Conservation (phyloP, 2,797 vertebrate genomes). For the Xiphorhynchus erythropygius region DNA sequence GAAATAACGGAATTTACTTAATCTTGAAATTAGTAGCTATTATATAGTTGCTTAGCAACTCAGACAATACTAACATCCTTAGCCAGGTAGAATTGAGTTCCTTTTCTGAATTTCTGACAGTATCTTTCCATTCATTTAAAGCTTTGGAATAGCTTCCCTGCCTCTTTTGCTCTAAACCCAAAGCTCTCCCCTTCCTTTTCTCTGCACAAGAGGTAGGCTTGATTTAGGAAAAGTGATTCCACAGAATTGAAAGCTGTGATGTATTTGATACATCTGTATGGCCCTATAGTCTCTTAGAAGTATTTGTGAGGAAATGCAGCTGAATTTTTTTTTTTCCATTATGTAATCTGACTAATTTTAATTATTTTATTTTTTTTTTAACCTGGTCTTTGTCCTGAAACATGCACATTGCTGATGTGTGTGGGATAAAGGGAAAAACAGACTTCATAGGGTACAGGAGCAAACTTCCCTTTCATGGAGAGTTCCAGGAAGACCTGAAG, state of each 20-base stretch:
- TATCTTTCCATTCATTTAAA: not conserved
- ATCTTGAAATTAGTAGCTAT: slow-evolving; percentile 53
- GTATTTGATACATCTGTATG: not conserved
- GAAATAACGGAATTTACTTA: slow-evolving; percentile 52
- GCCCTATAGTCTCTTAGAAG: not conserved
- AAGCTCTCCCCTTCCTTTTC: not conserved
- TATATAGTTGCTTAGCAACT: slow-evolving; percentile 63
- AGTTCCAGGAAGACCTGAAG: not conserved
- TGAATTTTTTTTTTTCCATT: not conserved
- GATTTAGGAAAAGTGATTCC: not conserved
- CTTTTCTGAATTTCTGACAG: slow-evolving; percentile 3
- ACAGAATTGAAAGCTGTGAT: not conserved
- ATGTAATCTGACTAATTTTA: not conserved
- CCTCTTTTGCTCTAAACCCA: not conserved
- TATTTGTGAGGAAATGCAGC: not conserved
- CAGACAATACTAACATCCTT: not conserved
- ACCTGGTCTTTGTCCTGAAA: not conserved
- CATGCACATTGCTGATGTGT: not conserved
- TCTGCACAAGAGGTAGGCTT: not conserved
- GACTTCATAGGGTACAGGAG: not conserved
- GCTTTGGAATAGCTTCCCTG: not conserved
- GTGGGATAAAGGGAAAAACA: not conserved
- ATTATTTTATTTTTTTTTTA: not conserved
- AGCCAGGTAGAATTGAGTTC: not conserved
- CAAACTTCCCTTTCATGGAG: not conserved